phyloP scores from a whole-genome alignment of 2,888 invertebrate genomes.

The Plebejus argus region DNA sequence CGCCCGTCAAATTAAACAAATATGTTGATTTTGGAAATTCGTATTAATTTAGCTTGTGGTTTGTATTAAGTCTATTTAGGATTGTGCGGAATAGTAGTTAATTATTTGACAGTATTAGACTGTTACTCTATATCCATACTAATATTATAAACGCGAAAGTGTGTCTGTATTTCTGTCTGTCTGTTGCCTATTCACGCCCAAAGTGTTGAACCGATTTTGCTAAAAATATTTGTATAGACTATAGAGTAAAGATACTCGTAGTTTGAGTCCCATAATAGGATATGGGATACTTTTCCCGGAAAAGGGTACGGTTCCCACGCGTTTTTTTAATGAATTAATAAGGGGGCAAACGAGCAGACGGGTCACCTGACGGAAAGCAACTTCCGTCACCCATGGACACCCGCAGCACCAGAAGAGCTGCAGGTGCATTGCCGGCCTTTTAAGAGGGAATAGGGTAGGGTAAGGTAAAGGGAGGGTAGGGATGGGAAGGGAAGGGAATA shows the following conservation, averaged over 20 bases:
- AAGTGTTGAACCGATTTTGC: not conserved
- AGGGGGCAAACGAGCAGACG: no score
- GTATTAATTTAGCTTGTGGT: not conserved
- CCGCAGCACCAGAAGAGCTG: no score
- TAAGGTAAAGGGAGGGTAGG: no score
- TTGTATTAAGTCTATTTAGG: not conserved
- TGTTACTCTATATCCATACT: not conserved
- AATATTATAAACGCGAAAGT: not conserved
- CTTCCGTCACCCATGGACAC: no score
- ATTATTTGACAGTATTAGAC: not conserved
- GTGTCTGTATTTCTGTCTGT: not conserved
- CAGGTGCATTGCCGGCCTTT: no score
- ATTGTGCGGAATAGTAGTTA: not conserved
- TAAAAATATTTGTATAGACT: not conserved
- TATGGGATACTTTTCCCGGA: not conserved
- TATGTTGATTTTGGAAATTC: slow-evolving; percentile 11
- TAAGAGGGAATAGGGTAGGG: no score
- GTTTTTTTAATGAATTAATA: no score
- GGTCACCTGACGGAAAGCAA: no score
- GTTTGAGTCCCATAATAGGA: not conserved
- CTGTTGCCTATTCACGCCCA: not conserved
- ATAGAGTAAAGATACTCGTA: not conserved
- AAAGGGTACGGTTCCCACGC: not conserved
- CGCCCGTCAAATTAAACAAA: not conserved
- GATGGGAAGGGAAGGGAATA: no score